phyloP scores from a whole-genome alignment of 2,797 vertebrate species.

The Vireo griseus region DNA sequence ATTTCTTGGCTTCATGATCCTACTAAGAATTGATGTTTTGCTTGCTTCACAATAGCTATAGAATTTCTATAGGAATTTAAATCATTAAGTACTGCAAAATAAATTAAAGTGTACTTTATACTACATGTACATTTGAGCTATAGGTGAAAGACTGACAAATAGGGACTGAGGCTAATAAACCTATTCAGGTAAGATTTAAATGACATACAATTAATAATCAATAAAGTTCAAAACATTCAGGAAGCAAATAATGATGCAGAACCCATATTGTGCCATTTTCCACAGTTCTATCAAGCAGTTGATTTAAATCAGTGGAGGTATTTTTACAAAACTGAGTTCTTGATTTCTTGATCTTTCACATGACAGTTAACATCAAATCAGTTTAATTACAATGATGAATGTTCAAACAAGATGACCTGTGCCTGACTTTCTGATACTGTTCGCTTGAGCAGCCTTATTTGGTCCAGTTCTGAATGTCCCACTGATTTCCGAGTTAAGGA shows the following conservation, averaged over 20 bases:
- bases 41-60: background rate
- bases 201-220: background rate
- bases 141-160: background rate
- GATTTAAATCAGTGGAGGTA: background rate
- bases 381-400: slow-evolving; percentile 74
- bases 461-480: slow-evolving; percentile 65
- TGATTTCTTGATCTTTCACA: background rate
- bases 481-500: slow-evolving; percentile 43
- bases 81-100: background rate
- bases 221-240: background rate
- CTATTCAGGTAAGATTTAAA: background rate
- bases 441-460: slow-evolving; percentile 69
- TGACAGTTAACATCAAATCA: background rate
- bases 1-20: background rate
- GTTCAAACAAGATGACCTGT: slow-evolving; percentile 82
- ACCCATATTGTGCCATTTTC: background rate
- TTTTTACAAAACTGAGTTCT: background rate
- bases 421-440: slow-evolving; percentile 72
- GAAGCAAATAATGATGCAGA: background rate
- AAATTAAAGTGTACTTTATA: background rate
- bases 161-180: background rate
- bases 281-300: background rate
- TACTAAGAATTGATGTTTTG: background rate
- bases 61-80: background rate
- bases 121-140: background rate